These are phyloP conservation scores for Pachyseris speciosa DNA, from an alignment of 64 coral and sea anemone species.

Conservation along the genomic window DNA sequence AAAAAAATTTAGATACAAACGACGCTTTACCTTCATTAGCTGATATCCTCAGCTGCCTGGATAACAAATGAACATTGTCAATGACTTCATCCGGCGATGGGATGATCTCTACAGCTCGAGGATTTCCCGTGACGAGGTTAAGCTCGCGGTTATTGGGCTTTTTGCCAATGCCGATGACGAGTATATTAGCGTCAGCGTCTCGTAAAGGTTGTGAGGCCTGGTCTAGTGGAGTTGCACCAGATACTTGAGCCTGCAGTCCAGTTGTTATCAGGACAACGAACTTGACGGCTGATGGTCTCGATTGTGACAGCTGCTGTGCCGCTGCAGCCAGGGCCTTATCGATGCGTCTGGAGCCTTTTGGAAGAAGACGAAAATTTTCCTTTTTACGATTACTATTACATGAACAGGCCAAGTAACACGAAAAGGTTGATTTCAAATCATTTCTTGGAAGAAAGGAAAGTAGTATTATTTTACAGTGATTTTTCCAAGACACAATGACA, in stretches of 20 bases:
- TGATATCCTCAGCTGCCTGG: background rate
- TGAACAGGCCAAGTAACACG: too few species aligned
- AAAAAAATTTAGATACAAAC: too few species aligned
- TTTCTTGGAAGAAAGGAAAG: too few species aligned
- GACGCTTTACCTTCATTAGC: slow-evolving; percentile 6
- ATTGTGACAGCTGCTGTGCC: slow-evolving; percentile 42
- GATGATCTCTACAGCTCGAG: slow-evolving; percentile 57
- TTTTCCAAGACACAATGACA: too few species aligned
- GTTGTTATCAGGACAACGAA: slow-evolving; percentile 63
- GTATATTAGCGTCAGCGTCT: slow-evolving; percentile 57
- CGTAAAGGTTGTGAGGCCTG: slow-evolving; percentile 50
- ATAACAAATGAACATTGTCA: slow-evolving; percentile 13
- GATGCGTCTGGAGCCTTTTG: slow-evolving; percentile 32
- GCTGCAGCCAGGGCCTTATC: slow-evolving; percentile 68
- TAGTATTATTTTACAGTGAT: too few species aligned
- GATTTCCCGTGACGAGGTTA: slow-evolving; percentile 19
- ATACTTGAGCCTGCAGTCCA: slow-evolving; percentile 49
- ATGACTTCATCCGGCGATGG: slow-evolving; percentile 46
- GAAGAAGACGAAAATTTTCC: background rate
- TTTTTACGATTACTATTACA: too few species aligned
- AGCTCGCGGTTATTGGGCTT: slow-evolving; percentile 29
- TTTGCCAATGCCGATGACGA: slow-evolving; percentile 76
- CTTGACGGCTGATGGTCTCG: slow-evolving; percentile 39
- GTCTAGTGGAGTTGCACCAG: slow-evolving; percentile 11
- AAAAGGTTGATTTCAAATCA: too few species aligned